Evolutionary conservation across 1,140 invertebrate genomes (phyloP).

Genomic region (Lerema accius): DNA sequence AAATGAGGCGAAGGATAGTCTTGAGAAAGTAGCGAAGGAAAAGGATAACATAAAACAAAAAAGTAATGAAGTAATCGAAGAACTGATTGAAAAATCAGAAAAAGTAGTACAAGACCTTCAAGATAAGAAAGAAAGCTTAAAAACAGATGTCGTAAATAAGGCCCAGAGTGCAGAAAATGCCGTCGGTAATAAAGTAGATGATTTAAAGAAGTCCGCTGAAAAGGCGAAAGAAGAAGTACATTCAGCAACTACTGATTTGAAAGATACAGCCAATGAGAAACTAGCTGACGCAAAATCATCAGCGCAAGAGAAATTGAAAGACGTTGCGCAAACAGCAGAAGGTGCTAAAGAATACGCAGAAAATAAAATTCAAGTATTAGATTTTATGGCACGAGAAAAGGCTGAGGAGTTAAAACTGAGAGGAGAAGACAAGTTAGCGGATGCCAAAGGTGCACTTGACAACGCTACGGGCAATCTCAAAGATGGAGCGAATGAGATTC

Average conservation of each 20-base stretch:
- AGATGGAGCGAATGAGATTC: conserved; percentile 38
- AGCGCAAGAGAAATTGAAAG: conserved; percentile 48
- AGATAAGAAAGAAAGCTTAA: conserved; percentile 54
- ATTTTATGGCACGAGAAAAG: conserved; percentile 67
- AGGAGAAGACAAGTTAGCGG: conserved; percentile 45
- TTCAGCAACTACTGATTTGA: conserved; percentile 44
- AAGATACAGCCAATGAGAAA: conserved; percentile 48
- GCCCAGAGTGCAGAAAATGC: conserved; percentile 42
- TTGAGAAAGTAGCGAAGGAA: conserved; percentile 61
- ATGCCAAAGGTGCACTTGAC: conserved; percentile 44
- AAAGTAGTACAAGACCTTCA: conserved; percentile 55
- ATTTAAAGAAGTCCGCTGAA: conserved; percentile 46
- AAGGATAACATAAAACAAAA: conserved; percentile 62
- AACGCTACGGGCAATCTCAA: conserved; percentile 43
- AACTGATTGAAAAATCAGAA: conserved; percentile 52
- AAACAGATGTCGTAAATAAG: conserved; percentile 46
- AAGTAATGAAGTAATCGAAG: conserved; percentile 49
- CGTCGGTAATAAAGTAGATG: conserved; percentile 45
- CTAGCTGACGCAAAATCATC: conserved; percentile 55
- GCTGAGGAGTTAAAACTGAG: conserved; percentile 58
- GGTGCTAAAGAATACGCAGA: conserved; percentile 50
- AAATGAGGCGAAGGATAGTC: conserved; percentile 51
- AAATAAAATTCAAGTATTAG: conserved; percentile 57
- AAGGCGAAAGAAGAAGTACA: conserved; percentile 48
- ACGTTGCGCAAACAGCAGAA: conserved; percentile 43